Base-by-base conservation (phyloP, 2,113 vertebrate genomes). In the Clarias gariepinus region DNA sequence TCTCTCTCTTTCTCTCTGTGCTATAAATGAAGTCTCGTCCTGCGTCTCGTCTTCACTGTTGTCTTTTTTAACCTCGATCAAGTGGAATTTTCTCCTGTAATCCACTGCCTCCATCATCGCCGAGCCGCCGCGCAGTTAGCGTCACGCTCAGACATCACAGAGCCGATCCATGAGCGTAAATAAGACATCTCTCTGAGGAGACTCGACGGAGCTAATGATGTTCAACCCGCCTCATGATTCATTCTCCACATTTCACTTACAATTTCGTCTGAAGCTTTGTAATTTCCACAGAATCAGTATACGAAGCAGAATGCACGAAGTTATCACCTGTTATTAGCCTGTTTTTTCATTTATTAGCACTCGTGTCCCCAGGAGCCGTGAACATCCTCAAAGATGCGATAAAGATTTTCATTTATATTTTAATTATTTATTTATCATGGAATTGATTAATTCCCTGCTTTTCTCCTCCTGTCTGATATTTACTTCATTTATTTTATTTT, bases 211-310 rank as follows among this genome's bases (percentile, higher is more conserved):
- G 61, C 52, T 79, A 79, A 85, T 30, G 60, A 83, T 69, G 61
- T 80, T 69, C 76, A 80, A 28, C 73, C 25, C 7, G 1, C 52
- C 84, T 74, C 74, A 41, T 15, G 64, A 73, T 68, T 83, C 88
- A 83, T 78, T 53, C 57, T 82, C 81, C 55, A 60, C 33, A 84
- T 85, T 85, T 78, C 81, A 74, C 11, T 23, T 87, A 63, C 83
- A 77, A 87, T 84, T 63, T 74, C 13, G 47, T 87, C 63, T 73
- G 80, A 82, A 77, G 47, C 71, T 55, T 33, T 69, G 53, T 55
- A 80, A 80, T 73, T 47, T 53, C 10, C 73, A 21, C 71, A 60
- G 47, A n/a, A 57, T 21, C 30, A 13, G 19, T 30, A 52, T 13
- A 53, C 28, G 30, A 81, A 23, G 53, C 16, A 15, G 81, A 76